Evolutionary conservation across 2,797 vertebrate species (phyloP).

Genomic region (Etheostoma nigrum): DNA sequence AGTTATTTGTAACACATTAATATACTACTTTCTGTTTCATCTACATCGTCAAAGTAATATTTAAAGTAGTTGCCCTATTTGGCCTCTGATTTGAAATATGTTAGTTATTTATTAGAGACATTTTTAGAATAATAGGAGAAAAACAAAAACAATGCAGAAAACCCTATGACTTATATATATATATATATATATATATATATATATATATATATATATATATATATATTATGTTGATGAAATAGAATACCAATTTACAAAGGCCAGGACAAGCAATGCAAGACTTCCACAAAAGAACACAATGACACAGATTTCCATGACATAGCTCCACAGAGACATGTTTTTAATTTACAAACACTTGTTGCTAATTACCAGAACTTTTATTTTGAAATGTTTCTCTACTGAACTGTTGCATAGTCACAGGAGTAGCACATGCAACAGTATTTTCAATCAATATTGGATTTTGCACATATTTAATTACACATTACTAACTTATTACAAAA

Average conservation of each 20-base stretch:
- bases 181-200: no score
- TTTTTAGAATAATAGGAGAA: not conserved
- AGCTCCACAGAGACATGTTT: constrained; percentile 25
- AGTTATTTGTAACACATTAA: not conserved
- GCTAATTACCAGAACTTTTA: constrained; percentile 7
- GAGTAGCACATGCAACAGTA: not conserved
- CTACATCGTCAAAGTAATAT: not conserved
- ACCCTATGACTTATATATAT: not conserved
- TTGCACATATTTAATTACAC: not conserved
- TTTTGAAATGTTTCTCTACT: constrained; percentile 10
- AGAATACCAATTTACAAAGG: not conserved
- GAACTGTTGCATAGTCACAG: not conserved
- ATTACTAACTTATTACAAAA: no score
- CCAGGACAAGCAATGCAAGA: constrained; percentile 22
- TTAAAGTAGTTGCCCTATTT: not conserved
- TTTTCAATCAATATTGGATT: not conserved
- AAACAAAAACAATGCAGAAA: not conserved
- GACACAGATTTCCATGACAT: constrained; percentile 34
- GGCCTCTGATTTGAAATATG: not conserved
- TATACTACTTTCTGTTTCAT: not conserved
- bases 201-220: no score
- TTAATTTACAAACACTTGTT: constrained; percentile 26
- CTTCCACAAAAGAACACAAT: constrained; percentile 1
- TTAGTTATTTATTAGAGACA: not conserved
- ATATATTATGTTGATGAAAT: not conserved